These are phyloP conservation scores for Platygyra sinensis DNA, from an alignment of 64 coral and sea anemone species.

Conservation along the genomic window DNA sequence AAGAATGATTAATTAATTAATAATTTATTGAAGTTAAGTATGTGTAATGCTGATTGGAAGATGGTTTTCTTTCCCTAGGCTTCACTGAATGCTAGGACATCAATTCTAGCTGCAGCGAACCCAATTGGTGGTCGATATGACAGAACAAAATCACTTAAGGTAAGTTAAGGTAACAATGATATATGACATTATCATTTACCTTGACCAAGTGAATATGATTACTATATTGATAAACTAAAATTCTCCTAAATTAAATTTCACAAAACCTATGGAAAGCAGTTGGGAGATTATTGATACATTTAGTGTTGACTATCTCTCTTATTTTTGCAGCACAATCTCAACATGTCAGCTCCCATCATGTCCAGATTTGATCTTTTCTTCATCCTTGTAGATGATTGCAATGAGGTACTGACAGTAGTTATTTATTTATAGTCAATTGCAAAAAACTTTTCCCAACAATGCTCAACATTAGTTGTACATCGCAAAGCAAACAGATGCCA, in stretches of 20 bases:
- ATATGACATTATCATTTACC: not conserved
- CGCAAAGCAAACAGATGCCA: too few relatives aligned
- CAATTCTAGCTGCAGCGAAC: conserved; percentile 96
- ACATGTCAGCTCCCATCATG: conserved; percentile 99
- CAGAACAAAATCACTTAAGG: conserved; percentile 96
- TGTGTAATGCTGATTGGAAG: too few relatives aligned
- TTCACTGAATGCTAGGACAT: conserved; percentile 98
- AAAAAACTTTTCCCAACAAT: too few relatives aligned
- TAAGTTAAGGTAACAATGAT: conserved; percentile 16
- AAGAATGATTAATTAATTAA: too few relatives aligned
- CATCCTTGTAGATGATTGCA: conserved; percentile 97
- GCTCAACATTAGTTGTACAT: too few relatives aligned
- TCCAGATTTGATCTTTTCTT: conserved; percentile 99
- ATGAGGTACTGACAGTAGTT: conserved; percentile 64
- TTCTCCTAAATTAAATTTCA: too few relatives aligned
- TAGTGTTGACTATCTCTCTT: not conserved
- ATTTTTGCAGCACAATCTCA: conserved; percentile 94
- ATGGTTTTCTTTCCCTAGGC: conserved; percentile 50
- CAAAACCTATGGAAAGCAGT: too few relatives aligned
- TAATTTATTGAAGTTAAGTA: too few relatives aligned
- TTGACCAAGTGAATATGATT: too few relatives aligned
- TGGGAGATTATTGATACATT: too few relatives aligned
- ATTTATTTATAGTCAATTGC: not conserved
- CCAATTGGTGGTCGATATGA: conserved; percentile 98
- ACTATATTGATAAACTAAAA: too few relatives aligned